Evolutionary conservation across 2,888 invertebrate genomes (phyloP), one percentile per base, ranked within the genome.

Genomic region (Invenusta paracnida): DNA sequence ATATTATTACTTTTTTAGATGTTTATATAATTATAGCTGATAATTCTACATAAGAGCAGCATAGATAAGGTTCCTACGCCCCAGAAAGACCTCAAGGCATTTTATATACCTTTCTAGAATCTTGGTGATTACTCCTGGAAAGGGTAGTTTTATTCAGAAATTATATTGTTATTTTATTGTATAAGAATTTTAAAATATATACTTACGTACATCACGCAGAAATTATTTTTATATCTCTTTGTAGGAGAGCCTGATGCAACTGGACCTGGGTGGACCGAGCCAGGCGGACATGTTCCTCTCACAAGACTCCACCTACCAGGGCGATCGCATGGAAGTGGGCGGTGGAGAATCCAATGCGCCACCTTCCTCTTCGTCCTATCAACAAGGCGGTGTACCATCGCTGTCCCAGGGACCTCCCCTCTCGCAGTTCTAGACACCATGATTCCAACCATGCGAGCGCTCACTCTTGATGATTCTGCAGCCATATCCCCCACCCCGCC

Each of bases 261-360:
- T 29, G 1, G 1, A 81, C 30, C 83, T 67, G 29, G 83, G 83
- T n/a, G 79, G 79, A 11, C 29, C 95, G 90, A 96, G 96, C 84
- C 97, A 97, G 93, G 95, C 96, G 93, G 97, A 97, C 91, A 96
- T 96, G 86, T 93, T 97, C 90, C 93, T 97, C 89, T 97, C 97
- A 83, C 97, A 97, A 93, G 97, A 96, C 92, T 95, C 95, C 81
- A 94, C 94, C 88, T 95, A 95, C 92, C 95, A 95, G 92, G 95
- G 93, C 79, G 93, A 93, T 89, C 90, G 93, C 86, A 48, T 48
- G 48, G 48, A 48, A 17, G 48, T 48, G 48, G 48, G 48, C 48
- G 48, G 48, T 48, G 90, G 79, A 11, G 23, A 5, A 66, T 66
- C n/a, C 66, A 66, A 66, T 66, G 66, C 11, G 11, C 66, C 66